These are phyloP conservation scores for Scomber scombrus DNA, from an alignment of 2,113 vertebrate genomes.

Conservation along the genomic window DNA sequence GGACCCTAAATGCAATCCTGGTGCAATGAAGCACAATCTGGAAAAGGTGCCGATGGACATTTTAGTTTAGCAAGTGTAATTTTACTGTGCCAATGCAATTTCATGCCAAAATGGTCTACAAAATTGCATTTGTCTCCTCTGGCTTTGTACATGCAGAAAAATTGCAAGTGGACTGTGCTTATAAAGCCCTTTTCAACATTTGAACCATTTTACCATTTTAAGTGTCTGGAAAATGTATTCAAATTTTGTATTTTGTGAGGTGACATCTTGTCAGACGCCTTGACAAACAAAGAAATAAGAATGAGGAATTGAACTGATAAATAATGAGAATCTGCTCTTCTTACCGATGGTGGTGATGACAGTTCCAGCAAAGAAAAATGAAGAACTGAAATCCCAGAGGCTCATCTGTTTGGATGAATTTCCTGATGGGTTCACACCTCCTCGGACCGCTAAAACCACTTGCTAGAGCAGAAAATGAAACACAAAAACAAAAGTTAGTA, in stretches of 20 bases:
- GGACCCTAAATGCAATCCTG: neutral
- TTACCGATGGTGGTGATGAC: conserved; percentile 99
- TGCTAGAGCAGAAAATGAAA: conserved; percentile 85
- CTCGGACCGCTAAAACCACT: conserved; percentile 95
- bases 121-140: neutral
- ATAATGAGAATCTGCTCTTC: conserved; percentile 45
- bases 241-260: neutral
- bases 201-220: too few species aligned
- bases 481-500: conserved; percentile 2
- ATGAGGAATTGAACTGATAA: neutral
- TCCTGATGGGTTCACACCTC: conserved; percentile 95
- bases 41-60: neutral
- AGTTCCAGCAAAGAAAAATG: conserved; percentile 99
- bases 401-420: conserved; percentile 94
- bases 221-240: neutral
- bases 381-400: conserved; percentile 99
- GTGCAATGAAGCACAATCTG: neutral
- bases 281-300: neutral
- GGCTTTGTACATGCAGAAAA: neutral
- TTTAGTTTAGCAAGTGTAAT: neutral
- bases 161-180: neutral
- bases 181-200: neutral
- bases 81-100: neutral
- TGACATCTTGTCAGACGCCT: neutral
- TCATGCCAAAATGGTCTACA: conserved; percentile 5